Conservation (phyloP, 2,888 invertebrate species). For the Thera obeliscata region DNA sequence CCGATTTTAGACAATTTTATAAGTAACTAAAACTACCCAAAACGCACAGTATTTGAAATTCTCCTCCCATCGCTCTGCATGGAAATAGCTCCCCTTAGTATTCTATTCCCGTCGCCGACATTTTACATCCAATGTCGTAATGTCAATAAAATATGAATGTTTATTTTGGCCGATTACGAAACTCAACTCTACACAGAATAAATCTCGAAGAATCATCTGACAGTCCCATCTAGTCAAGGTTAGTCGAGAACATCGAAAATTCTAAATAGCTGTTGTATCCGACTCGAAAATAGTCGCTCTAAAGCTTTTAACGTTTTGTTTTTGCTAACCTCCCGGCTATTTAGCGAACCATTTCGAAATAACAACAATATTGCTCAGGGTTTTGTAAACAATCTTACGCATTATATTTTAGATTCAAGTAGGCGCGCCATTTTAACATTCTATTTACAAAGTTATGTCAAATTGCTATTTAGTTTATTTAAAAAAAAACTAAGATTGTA, state of each 20-base stretch:
- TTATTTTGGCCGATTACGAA: conserved; percentile 82
- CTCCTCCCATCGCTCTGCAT: conserved; percentile 42
- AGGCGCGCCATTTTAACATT: conserved; percentile 12
- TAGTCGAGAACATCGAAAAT: conserved; percentile 58
- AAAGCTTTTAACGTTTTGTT: conserved; percentile 47
- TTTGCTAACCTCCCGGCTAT: conserved; percentile 50
- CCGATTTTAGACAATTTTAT: too few relatives aligned
- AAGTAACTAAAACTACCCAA: not conserved
- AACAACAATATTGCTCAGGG: conserved; percentile 28
- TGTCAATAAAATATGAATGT: conserved; percentile 80
- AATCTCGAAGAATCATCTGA: conserved; percentile 74
- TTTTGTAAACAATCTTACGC: conserved; percentile 32
- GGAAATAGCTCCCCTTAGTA: conserved; percentile 74
- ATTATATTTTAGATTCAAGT: not conserved
- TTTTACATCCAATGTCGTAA: conserved; percentile 77
- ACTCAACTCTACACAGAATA: conserved; percentile 69
- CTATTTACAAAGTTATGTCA: conserved; percentile 18
- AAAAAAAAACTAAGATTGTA: not conserved
- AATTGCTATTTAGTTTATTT: not conserved
- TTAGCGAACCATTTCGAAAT: conserved; percentile 30
- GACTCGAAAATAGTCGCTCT: conserved; percentile 66
- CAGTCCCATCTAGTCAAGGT: conserved; percentile 72
- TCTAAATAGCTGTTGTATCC: conserved; percentile 66
- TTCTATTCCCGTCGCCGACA: conserved; percentile 72
- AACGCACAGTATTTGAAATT: conserved; percentile 13